Evolutionary conservation across 2,888 invertebrate genomes (phyloP).

Genomic region (Trypoxylon attenuatum): DNA sequence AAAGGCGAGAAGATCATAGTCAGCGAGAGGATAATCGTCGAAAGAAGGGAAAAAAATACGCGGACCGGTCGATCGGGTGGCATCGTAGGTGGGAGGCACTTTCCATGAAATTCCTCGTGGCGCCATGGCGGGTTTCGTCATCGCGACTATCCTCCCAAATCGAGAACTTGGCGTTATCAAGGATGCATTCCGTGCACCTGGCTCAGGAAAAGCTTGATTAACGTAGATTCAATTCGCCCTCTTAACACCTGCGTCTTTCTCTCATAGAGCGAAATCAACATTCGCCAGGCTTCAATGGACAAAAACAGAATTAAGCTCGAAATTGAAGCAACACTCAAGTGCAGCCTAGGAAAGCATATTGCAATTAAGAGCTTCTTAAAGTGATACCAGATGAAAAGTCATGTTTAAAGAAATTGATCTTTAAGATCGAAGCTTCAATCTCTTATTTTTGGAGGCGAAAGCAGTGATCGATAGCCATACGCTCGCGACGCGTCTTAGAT

Average conservation of each 20-base stretch:
- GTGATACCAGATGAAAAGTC: too few relatives aligned
- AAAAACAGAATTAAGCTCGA: too few relatives aligned
- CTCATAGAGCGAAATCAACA: neutral
- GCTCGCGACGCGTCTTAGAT: conserved; percentile 34
- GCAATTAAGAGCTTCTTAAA: too few relatives aligned
- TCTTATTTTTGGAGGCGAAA: conserved; percentile 27
- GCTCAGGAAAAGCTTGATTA: too few relatives aligned
- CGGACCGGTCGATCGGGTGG: conserved; percentile 34
- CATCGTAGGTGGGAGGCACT: conserved; percentile 44
- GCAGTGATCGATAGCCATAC: conserved; percentile 29
- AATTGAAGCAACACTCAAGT: too few relatives aligned
- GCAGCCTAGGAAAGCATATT: too few relatives aligned
- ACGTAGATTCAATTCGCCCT: conserved; percentile 7
- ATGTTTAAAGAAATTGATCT: too few relatives aligned
- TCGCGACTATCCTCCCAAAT: conserved; percentile 40
- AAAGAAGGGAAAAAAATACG: conserved; percentile 23
- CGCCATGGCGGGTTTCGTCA: conserved; percentile 51
- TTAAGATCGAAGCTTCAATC: too few relatives aligned
- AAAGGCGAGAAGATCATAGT: neutral
- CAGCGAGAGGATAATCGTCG: conserved; percentile 5
- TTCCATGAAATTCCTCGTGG: conserved; percentile 56
- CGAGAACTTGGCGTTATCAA: conserved; percentile 37
- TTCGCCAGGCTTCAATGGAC: too few relatives aligned
- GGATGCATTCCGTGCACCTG: conserved; percentile 10
- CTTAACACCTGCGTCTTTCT: neutral